Evolutionary conservation across 2,797 vertebrate species (phyloP).

Genomic region (Chiroxiphia lanceolata): DNA sequence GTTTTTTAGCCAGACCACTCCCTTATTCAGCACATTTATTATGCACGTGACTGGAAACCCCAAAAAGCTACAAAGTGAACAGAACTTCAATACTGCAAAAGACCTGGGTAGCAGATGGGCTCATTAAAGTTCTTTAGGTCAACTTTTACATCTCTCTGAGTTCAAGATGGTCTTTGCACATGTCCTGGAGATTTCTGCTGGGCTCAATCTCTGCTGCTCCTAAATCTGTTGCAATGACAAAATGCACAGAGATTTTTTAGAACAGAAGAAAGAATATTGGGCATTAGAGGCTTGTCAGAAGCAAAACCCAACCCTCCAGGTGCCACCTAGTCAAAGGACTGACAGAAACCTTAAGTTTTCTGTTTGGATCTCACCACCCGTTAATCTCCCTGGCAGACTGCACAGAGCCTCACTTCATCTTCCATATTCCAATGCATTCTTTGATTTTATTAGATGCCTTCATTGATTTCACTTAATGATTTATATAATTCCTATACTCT

Average conservation of each 20-base stretch:
- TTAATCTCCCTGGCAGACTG: background rate
- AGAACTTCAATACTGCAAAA: background rate
- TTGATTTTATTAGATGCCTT: conserved; percentile 19
- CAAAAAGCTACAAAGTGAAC: background rate
- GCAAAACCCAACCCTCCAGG: background rate
- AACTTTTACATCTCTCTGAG: background rate
- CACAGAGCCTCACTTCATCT: background rate
- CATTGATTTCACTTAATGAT: conserved; percentile 19
- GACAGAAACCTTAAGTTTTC: background rate
- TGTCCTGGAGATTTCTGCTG: background rate
- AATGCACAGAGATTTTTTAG: background rate
- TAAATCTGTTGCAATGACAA: background rate
- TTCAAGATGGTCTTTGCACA: background rate
- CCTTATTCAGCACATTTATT: background rate
- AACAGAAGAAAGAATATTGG: background rate
- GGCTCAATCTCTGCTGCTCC: background rate
- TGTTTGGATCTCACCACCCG: background rate
- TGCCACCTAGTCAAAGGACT: background rate
- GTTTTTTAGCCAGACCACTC: background rate
- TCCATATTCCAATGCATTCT: background rate
- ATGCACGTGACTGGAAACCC: background rate
- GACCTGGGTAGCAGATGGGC: background rate
- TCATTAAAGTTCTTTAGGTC: background rate
- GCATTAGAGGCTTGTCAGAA: background rate
- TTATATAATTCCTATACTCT: background rate